Conservation (phyloP, 1,140 invertebrate genomes). For the Caenorhabditis latens region DNA sequence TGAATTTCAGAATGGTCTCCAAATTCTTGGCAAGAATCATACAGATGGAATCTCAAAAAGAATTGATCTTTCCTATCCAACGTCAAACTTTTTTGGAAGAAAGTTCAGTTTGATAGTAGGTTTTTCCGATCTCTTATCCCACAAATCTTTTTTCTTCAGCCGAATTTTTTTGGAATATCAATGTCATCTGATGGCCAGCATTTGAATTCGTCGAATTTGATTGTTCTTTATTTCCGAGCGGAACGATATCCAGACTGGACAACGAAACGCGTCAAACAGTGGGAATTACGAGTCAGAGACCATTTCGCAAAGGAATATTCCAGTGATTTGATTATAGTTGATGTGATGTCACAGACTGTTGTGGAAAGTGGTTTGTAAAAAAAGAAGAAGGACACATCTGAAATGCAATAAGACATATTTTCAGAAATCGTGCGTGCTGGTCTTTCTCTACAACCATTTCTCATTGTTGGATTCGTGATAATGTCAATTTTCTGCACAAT, state of each 20-base stretch:
- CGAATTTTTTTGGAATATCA: slow-evolving; percentile 62
- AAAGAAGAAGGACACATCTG: neutral
- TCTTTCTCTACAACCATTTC: slow-evolving; percentile 66
- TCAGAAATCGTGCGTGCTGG: slow-evolving; percentile 67
- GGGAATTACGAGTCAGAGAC: slow-evolving; percentile 58
- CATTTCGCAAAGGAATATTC: slow-evolving; percentile 46
- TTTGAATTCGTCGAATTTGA: slow-evolving; percentile 56
- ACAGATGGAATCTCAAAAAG: slow-evolving; percentile 52
- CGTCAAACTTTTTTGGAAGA: slow-evolving; percentile 52
- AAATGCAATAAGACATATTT: neutral
- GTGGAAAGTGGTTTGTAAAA: slow-evolving; percentile 40
- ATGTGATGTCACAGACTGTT: slow-evolving; percentile 49
- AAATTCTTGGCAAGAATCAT: slow-evolving; percentile 45
- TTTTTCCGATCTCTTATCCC: neutral
- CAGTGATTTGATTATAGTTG: slow-evolving; percentile 29
- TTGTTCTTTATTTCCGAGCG: slow-evolving; percentile 61
- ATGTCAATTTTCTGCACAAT: slow-evolving; percentile 69
- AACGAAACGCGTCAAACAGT: slow-evolving; percentile 55
- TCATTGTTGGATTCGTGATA: slow-evolving; percentile 68
- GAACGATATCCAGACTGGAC: slow-evolving; percentile 56
- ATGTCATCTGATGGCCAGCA: neutral
- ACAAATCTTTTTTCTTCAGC: slow-evolving; percentile 18
- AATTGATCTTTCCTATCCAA: slow-evolving; percentile 59
- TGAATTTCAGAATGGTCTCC: slow-evolving; percentile 61
- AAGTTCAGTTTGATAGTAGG: slow-evolving; percentile 50